A percentile compares a stretch with the other conserved stretches of the same genome.
Evolutionary conservation across 1,140 invertebrate species (phyloP).

Genomic region (Aethina tumida): DNA sequence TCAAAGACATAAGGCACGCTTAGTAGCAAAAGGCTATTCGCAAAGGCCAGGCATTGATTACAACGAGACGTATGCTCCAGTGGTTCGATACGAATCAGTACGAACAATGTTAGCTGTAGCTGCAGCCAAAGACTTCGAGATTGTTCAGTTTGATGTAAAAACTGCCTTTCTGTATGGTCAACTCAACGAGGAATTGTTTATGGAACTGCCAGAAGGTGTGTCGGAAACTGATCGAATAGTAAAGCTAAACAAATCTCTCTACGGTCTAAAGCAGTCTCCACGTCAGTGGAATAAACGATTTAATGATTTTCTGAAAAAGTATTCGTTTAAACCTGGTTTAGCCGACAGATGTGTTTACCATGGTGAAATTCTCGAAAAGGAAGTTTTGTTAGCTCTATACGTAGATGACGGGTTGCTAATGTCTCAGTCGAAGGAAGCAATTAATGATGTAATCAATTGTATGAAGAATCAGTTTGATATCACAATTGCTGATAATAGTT

Average conservation of each 20-base stretch:
- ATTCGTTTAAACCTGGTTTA: too few relatives aligned
- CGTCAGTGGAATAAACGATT: conserved; percentile 3
- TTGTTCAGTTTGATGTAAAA: conserved; percentile 26
- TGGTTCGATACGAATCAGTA: conserved; percentile 22
- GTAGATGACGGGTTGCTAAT: too few relatives aligned
- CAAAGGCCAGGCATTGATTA: conserved; percentile 35
- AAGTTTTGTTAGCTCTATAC: too few relatives aligned
- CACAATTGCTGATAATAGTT: too few relatives aligned
- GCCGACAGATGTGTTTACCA: too few relatives aligned
- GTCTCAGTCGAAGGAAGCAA: too few relatives aligned
- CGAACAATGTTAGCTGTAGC: conserved; percentile 19
- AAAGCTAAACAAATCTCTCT: not conserved
- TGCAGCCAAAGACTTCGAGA: conserved; percentile 8
- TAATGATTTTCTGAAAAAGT: too few relatives aligned
- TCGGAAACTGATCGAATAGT: too few relatives aligned
- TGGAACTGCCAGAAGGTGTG: conserved; percentile 19
- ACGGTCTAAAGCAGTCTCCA: not conserved
- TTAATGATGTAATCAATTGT: too few relatives aligned
- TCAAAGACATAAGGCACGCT: conserved; percentile 19
- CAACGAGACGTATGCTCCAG: conserved; percentile 31
- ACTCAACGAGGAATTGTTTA: conserved; percentile 37
- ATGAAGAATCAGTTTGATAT: too few relatives aligned
- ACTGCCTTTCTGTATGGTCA: conserved; percentile 36
- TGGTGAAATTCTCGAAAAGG: too few relatives aligned
- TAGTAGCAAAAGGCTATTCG: conserved; percentile 34